Evolutionary conservation across 2,888 invertebrate genomes (phyloP).

Genomic region (Heliconius hortense): DNA sequence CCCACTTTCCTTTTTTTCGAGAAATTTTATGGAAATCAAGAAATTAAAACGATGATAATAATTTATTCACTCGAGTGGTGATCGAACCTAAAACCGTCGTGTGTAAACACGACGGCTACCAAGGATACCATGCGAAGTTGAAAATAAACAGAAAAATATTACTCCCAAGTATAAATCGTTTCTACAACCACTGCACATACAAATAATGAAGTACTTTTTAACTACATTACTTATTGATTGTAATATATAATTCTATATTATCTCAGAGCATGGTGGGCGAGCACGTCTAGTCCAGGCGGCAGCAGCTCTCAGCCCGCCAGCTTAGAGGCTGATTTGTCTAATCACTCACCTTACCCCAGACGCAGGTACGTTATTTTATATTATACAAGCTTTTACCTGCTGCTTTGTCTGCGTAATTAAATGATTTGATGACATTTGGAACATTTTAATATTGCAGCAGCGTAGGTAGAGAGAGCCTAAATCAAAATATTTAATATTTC

Average conservation of each 20-base stretch:
- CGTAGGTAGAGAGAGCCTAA: neutral
- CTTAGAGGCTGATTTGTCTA: slow-evolving; percentile 68
- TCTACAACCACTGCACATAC: neutral
- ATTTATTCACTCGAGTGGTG: too few relatives aligned
- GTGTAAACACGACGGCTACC: neutral
- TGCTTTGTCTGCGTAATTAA: neutral
- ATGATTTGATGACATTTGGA: too few relatives aligned
- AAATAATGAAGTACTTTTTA: neutral
- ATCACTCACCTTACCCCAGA: slow-evolving; percentile 69
- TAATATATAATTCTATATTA: slow-evolving; percentile 4
- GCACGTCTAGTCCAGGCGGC: slow-evolving; percentile 64
- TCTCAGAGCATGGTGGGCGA: slow-evolving; percentile 69
- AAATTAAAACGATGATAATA: too few relatives aligned
- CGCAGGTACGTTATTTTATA: slow-evolving; percentile 56
- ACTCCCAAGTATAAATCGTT: neutral
- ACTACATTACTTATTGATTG: neutral
- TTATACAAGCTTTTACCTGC: neutral
- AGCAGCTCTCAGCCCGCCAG: slow-evolving; percentile 78
- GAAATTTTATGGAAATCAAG: too few relatives aligned
- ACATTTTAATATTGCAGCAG: too few relatives aligned
- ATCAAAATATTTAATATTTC: neutral
- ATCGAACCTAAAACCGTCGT: too few relatives aligned
- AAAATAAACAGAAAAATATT: neutral
- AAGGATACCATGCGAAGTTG: neutral
- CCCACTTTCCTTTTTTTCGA: too few relatives aligned